Base-by-base conservation (phyloP, 2,888 invertebrate species). In the Cerastoderma edule region DNA sequence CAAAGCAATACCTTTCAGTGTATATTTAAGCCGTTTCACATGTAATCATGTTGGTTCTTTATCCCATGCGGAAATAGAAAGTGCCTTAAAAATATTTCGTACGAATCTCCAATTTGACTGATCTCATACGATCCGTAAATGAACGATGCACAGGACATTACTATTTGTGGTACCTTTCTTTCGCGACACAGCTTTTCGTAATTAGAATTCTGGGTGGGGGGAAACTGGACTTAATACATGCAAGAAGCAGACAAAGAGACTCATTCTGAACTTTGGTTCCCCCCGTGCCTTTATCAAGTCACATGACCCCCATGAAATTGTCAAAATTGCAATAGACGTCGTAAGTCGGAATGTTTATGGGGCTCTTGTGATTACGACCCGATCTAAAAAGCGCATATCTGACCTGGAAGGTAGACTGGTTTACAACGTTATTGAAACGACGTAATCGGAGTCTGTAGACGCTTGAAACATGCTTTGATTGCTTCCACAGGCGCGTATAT, bases 321-420 rank as follows among this genome's bases (percentile, higher is more conserved):
- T 68, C 72, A 72, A 66, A 75, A 79, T 69, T 65, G 75, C 72
- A 72, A 75, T 79, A 69, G 60, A 69, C 67, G 79, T 79, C 79
- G 67, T 27, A 46, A 22, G 35, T 50, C 32, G 50, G 54, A 22
- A 71, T 64, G 64, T 71, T 71, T 71, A 71, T 65, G 53, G 65
- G 10, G 66, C n/a, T n/a, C 35, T 60, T 60, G 32, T 24, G 13
- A 60, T 60, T 32, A 27, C 22, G 8, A 39, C 24, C 24, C 33
- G 24, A 16, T 39, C 39, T 39, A 60, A 60, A n/a, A 60, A 60
- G 33, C 35, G 39, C 39, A 2, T 60, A 60, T 19, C 22, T 39
- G 39, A 60, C 8, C 13, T n/a, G 13, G 33, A 13, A 8, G 2
- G 22, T 24, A n/a, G 32, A 60, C 27, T 8, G 33, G 39, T 33